Base-by-base conservation (phyloP, 2,113 vertebrate genomes). In the Dipodomys spectabilis region DNA sequence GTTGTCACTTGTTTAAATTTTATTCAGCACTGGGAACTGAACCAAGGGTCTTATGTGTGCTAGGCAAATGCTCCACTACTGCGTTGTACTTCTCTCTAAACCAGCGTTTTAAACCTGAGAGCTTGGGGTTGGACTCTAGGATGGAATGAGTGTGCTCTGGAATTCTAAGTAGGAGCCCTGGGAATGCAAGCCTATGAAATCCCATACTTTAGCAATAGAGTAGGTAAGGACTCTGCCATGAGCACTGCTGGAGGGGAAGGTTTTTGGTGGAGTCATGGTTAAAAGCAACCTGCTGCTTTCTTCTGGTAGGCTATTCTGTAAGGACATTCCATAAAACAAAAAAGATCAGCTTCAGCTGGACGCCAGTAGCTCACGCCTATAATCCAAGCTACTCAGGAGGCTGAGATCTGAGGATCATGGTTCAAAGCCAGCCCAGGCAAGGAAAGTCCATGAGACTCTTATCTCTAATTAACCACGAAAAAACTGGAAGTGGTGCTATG, bases 121-220 rank as follows among this genome's bases (percentile, higher is more conserved):
- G 39, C 53, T 89, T 80, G 45, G 57, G 28, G 19, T 93, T 94
- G 67, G 27, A 27, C 28, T 81, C 64, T 45, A 71, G n/a, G 73
- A 53, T 45, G 1, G 18, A 72, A 23, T n/a, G 16, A 44, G 27
- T 45, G 9, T 25, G 4, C 44, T 4, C 28, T 1, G 6, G 0
- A 13, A 10, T 79, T 30, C 10, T 49, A 44, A 88, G 27, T 72
- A 30, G 27, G 25, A 84, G 28, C 1, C 5, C 49, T 35, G 53
- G 32, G 4, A 35, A 2, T 45, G n/a, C 0, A 1, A 13, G 32
- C 62, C 81, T 25, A 1, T 45, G 30, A 71, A 53, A 11, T 32
- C 22, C 27, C 57, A 68, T 1, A 25, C 28, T 69, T 3, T 4
- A 49, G 20, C 74, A 62, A 3, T 22, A 9, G 12, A 45, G 27